Conservation (phyloP, 2,888 invertebrate species). For the Xanthia icteritia region DNA sequence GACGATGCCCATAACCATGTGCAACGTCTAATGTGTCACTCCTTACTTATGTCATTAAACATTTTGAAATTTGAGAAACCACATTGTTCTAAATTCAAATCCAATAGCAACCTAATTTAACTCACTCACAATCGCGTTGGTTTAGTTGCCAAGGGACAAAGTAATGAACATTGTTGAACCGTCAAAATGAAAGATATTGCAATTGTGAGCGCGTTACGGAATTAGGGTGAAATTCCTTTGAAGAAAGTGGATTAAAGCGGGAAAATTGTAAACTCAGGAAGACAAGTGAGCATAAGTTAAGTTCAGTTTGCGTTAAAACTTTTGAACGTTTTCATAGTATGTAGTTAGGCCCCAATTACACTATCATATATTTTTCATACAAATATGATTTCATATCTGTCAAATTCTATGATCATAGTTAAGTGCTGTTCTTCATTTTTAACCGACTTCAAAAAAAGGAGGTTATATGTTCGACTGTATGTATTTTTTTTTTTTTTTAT, state of each 20-base stretch:
- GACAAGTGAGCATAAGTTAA: constrained; percentile 24
- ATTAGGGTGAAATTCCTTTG: constrained; percentile 25
- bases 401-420: too few relatives aligned
- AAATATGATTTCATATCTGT: too few relatives aligned
- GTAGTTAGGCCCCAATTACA: not conserved
- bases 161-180: constrained; percentile 31
- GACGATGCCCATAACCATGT: not conserved
- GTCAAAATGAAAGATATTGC: constrained; percentile 38
- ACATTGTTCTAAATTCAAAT: constrained; percentile 2
- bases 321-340: constrained; percentile 19
- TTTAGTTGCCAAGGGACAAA: constrained; percentile 21
- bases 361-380: too few relatives aligned
- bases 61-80: not conserved
- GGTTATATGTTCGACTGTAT: too few relatives aligned
- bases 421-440: too few relatives aligned
- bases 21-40: not conserved
- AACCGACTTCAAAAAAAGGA: too few relatives aligned
- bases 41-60: not conserved
- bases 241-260: constrained; percentile 25
- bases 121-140: constrained; percentile 6
- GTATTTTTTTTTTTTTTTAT: too few relatives aligned
- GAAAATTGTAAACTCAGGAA: constrained; percentile 29
- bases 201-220: constrained; percentile 37
- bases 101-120: constrained; percentile 13
- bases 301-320: constrained; percentile 4